These are phyloP conservation scores for Zaprionus ghesquierei DNA, from an alignment of 1,140 invertebrate species.

Conservation along the genomic window DNA sequence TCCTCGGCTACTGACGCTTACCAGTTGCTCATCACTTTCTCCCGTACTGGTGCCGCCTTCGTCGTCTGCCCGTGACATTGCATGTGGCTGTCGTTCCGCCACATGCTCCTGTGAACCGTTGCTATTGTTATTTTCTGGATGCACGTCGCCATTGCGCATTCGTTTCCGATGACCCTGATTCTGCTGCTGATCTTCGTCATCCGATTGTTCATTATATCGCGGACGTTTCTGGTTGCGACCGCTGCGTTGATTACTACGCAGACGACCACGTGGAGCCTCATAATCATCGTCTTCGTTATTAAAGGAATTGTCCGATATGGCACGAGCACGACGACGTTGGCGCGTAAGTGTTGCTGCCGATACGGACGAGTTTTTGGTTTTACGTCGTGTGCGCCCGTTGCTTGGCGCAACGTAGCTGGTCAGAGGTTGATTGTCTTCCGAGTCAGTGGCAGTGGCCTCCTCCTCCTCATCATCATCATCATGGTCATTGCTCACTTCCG, in stretches of 20 bases:
- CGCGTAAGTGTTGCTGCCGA: slow-evolving; percentile 32
- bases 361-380: slow-evolving; percentile 47
- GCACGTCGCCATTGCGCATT: slow-evolving; percentile 47
- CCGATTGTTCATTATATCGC: slow-evolving; percentile 87
- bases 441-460: slow-evolving; percentile 75
- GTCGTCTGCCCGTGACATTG: not conserved
- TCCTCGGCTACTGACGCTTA: slow-evolving; percentile 91
- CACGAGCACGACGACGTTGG: slow-evolving; percentile 42
- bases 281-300: slow-evolving; percentile 69
- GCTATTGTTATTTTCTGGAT: slow-evolving; percentile 19
- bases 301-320: slow-evolving; percentile 57
- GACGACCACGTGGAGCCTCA: slow-evolving; percentile 45
- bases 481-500: slow-evolving; percentile 46
- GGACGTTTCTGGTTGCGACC: slow-evolving; percentile 83
- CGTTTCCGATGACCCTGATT: slow-evolving; percentile 38
- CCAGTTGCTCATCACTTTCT: slow-evolving; percentile 83
- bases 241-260: slow-evolving; percentile 47
- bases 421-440: slow-evolving; percentile 84
- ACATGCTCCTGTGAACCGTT: slow-evolving; percentile 47
- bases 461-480: slow-evolving; percentile 55
- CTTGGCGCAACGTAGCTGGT: slow-evolving; percentile 69
- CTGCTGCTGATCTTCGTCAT: slow-evolving; percentile 83
- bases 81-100: not conserved
- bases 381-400: slow-evolving; percentile 52
- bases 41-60: slow-evolving; percentile 59